phyloP scores from a whole-genome alignment of 2,888 invertebrate species.

The Stenodema calcarata region DNA sequence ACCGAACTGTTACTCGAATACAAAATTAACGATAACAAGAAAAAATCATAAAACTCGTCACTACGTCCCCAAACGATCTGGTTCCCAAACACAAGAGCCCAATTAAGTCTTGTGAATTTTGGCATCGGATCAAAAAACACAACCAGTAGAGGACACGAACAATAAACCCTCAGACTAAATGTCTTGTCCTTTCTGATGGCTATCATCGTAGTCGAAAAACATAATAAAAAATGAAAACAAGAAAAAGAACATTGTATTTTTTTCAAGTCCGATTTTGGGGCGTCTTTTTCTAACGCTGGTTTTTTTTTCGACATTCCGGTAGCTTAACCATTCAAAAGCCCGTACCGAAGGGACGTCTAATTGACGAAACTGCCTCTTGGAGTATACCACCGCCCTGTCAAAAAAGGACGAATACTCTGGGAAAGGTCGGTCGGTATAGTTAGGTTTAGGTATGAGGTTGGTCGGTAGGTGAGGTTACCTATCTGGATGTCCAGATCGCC shows the following conservation, averaged over 20 bases:
- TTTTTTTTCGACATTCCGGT: slow-evolving; percentile 27
- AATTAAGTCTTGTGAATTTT: slow-evolving; percentile 39
- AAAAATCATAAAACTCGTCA: background rate
- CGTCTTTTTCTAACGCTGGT: background rate
- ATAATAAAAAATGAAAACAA: background rate
- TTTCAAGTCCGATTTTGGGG: background rate
- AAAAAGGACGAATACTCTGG: background rate
- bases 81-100: slow-evolving; percentile 12
- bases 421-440: background rate
- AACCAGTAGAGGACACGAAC: slow-evolving; percentile 22
- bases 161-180: slow-evolving; percentile 46
- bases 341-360: slow-evolving; percentile 20
- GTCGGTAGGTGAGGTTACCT: background rate
- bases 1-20: background rate
- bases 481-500: background rate
- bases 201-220: slow-evolving; percentile 8
- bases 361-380: slow-evolving; percentile 10
- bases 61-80: slow-evolving; percentile 13
- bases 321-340: slow-evolving; percentile 33
- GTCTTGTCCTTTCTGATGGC: slow-evolving; percentile 32
- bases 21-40: background rate
- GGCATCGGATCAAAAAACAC: slow-evolving; percentile 44
- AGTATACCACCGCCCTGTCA: slow-evolving; percentile 19
- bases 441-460: background rate
- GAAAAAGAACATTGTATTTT: background rate